Conservation (phyloP, 2,113 vertebrate species). For the Pterocles gutturalis region DNA sequence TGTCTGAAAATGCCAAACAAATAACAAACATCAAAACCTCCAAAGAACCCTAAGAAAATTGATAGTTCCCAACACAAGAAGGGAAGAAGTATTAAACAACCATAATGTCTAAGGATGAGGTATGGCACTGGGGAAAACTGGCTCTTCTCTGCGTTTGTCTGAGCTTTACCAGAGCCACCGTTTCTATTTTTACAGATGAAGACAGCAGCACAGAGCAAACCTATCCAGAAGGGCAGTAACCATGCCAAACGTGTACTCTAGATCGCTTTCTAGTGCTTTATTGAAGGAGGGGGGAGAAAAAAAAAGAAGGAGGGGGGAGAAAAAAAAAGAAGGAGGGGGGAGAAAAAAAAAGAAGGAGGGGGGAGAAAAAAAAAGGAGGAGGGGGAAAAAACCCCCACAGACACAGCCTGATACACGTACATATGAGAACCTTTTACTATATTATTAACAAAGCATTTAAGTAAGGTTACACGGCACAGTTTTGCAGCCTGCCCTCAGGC, state of each 20-base stretch:
- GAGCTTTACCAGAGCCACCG: not conserved
- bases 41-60: not conserved
- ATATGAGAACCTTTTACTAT: not conserved
- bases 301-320: no score
- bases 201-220: not conserved
- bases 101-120: not conserved
- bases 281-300: not conserved
- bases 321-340: no score
- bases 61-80: not conserved
- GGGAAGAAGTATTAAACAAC: not conserved
- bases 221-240: not conserved
- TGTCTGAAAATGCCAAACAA: not conserved
- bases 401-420: fast-evolving
- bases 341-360: no score
- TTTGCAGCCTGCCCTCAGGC: not conserved
- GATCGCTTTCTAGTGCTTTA: not conserved
- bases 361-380: no score
- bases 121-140: not conserved
- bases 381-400: no score
- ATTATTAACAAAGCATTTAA: not conserved
- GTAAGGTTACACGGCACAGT: not conserved
- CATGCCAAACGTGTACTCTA: not conserved
- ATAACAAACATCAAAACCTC: not conserved
- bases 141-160: not conserved
- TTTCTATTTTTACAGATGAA: not conserved